These are phyloP conservation scores for Hormiphora californensis DNA, from an alignment of 37 sponge, comb jelly and placozoan species.

Conservation along the genomic window DNA sequence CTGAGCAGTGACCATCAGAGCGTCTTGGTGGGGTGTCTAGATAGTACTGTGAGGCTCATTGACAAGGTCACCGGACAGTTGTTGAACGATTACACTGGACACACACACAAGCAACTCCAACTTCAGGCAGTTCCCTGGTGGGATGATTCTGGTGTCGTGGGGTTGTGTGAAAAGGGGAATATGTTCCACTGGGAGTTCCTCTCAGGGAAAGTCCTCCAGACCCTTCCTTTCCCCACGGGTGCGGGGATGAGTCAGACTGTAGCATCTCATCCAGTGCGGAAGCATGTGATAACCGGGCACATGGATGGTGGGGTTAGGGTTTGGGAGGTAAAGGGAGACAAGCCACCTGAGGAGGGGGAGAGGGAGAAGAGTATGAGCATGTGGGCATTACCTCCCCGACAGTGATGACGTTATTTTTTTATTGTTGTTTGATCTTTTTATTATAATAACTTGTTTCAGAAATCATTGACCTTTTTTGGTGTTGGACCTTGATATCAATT, in stretches of 20 bases:
- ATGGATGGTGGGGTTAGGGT: background rate
- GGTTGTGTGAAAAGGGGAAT: constrained; percentile 21
- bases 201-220: constrained; percentile 17
- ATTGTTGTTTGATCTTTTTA: too few species aligned
- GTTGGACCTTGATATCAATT: too few species aligned
- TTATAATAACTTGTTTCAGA: too few species aligned
- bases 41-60: constrained; percentile 12
- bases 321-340: background rate
- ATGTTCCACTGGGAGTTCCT: constrained; percentile 25
- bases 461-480: too few species aligned
- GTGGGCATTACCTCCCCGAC: constrained; percentile 36
- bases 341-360: background rate
- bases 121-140: constrained; percentile 30
- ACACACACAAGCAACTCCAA: background rate
- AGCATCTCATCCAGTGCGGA: background rate
- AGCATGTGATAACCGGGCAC: background rate
- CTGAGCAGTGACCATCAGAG: background rate
- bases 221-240: background rate
- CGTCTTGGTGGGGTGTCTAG: background rate
- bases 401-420: too few species aligned
- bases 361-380: constrained; percentile 13
- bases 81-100: constrained; percentile 35
- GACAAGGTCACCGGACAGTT: constrained; percentile 8
- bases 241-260: constrained; percentile 12
- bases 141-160: constrained; percentile 8